Conservation (phyloP, 2,113 vertebrate genomes). For the Dasypus novemcinctus region DNA sequence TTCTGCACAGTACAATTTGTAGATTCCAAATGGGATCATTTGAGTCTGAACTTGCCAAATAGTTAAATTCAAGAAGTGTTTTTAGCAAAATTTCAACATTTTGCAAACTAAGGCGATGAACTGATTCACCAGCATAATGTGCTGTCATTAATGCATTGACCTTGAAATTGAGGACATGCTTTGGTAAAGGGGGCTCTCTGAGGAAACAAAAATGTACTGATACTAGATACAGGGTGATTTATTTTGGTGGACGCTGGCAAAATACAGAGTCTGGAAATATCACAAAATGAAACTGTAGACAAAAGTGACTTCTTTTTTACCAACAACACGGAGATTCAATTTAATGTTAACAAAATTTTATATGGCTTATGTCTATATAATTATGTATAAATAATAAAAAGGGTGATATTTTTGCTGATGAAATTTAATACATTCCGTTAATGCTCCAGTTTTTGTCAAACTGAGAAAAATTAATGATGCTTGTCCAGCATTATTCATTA, state of each 20-base stretch:
- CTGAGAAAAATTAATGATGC: conserved; percentile 19
- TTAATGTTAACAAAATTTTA: conserved; percentile 26
- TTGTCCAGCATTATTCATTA: neutral
- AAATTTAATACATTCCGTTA: conserved; percentile 51
- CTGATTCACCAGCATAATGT: neutral
- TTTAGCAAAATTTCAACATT: conserved; percentile 50
- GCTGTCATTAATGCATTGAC: conserved; percentile 46
- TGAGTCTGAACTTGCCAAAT: conserved; percentile 38
- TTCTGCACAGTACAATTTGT: neutral
- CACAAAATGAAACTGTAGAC: conserved; percentile 4
- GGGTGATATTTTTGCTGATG: conserved; percentile 37
- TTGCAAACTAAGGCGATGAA: conserved; percentile 43
- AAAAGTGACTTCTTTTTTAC: conserved; percentile 16
- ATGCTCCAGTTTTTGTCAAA: neutral
- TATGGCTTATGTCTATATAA: neutral
- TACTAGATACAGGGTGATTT: conserved; percentile 61
- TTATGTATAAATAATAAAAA: conserved; percentile 1
- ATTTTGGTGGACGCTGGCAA: conserved; percentile 25
- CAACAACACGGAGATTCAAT: neutral
- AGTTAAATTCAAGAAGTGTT: conserved; percentile 61
- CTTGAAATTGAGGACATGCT: conserved; percentile 59
- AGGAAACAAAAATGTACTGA: conserved; percentile 32
- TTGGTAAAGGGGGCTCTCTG: neutral
- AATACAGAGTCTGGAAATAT: neutral
- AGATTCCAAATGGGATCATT: conserved; percentile 27